Percentiles rank a stretch among this genome's conserved stretches.
Evolutionary conservation across 2,797 vertebrate genomes (phyloP).

Genomic region (Syngnathus acus): DNA sequence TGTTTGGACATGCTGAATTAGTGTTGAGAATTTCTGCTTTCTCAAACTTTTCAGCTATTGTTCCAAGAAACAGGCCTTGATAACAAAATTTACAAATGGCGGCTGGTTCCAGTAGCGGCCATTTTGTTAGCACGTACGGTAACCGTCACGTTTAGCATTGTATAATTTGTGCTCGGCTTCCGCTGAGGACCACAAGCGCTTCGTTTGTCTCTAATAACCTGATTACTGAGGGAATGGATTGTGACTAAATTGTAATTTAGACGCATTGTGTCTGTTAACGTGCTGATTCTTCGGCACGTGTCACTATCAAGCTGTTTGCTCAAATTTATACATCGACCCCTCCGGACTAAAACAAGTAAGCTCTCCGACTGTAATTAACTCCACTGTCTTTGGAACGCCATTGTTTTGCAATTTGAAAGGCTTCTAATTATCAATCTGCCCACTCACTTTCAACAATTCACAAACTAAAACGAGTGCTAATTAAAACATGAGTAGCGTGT

Average conservation of each 20-base stretch:
- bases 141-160: slow-evolving; percentile 33
- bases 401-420: slow-evolving; percentile 1
- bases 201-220: slow-evolving; percentile 53
- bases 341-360: not conserved
- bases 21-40: not conserved
- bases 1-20: not conserved
- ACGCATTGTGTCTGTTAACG: not conserved
- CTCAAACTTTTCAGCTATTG: slow-evolving; percentile 6
- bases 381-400: slow-evolving; percentile 12
- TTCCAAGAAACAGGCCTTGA: slow-evolving; percentile 17
- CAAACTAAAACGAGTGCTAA: slow-evolving; percentile 10
- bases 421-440: too few relatives aligned
- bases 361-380: not conserved
- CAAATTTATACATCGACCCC: not conserved
- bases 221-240: slow-evolving; percentile 47
- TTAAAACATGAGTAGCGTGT: not conserved
- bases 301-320: too few relatives aligned
- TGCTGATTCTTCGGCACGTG: not conserved
- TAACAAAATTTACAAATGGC: not conserved
- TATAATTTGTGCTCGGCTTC: slow-evolving; percentile 36
- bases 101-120: slow-evolving; percentile 10
- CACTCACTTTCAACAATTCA: too few relatives aligned
- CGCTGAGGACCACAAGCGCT: slow-evolving; percentile 25
- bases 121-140: slow-evolving; percentile 27
- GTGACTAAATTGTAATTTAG: slow-evolving; percentile 23